A percentile compares a stretch with the other conserved stretches of the same genome.
Evolutionary conservation across 2,888 invertebrate genomes (phyloP).

Genomic region (Sphaeridia pumilis): DNA sequence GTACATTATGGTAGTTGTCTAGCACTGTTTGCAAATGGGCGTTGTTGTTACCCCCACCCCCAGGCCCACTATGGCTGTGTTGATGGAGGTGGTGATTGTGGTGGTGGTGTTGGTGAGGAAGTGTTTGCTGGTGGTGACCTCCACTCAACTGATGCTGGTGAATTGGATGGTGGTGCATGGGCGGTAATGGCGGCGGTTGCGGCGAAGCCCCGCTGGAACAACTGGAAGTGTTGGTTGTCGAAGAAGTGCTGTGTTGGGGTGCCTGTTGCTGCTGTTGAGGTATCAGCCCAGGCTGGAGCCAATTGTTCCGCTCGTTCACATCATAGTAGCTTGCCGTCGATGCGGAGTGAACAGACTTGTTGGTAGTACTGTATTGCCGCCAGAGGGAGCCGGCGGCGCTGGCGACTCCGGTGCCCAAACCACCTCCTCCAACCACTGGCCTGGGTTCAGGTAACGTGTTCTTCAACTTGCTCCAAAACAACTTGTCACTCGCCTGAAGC

Average conservation of each 20-base stretch:
- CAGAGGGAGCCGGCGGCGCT: neutral
- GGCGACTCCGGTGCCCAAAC: neutral
- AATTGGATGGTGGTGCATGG: neutral
- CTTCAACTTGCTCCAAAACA: constrained; percentile 91
- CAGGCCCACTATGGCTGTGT: neutral
- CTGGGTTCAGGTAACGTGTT: constrained; percentile 74
- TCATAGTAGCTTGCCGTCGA: constrained; percentile 6
- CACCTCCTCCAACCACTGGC: neutral
- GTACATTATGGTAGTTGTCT: constrained; percentile 13
- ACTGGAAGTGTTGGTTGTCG: neutral
- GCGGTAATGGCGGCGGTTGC: neutral
- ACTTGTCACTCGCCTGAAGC: constrained; percentile 84
- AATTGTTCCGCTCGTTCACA: constrained; percentile 11
- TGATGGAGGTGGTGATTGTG: too few relatives aligned
- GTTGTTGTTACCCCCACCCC: too few relatives aligned
- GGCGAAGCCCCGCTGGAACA: neutral
- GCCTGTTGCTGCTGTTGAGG: neutral
- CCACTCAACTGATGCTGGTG: neutral
- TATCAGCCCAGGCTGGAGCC: constrained; percentile 6
- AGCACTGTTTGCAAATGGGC: constrained; percentile 2
- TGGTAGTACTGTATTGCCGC: neutral
- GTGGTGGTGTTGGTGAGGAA: constrained; percentile 2
- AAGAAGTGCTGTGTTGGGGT: too few relatives aligned
- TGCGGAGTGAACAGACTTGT: neutral
- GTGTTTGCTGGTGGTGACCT: too few relatives aligned